phyloP scores from a whole-genome alignment of 2,113 vertebrate species.

The Bos javanicus region DNA sequence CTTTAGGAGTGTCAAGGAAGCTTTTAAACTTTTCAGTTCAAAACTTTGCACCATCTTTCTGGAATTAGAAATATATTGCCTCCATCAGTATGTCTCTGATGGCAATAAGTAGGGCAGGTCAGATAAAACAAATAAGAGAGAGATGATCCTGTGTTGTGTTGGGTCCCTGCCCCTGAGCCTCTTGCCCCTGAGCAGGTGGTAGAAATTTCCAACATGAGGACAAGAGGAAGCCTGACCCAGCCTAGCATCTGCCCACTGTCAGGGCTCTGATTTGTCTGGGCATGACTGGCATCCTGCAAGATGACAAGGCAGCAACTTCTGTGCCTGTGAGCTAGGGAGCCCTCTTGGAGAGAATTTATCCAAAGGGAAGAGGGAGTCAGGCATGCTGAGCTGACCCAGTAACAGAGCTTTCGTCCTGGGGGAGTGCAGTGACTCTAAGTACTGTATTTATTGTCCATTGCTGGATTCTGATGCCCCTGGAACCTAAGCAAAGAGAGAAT shows the following conservation, averaged over 20 bases:
- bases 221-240: neutral
- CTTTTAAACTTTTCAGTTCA: neutral
- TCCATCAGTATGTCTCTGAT: neutral
- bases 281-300: neutral
- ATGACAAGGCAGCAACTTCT: neutral
- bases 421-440: neutral
- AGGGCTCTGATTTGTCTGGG: neutral
- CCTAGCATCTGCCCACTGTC: neutral
- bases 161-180: neutral
- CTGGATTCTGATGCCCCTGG: neutral
- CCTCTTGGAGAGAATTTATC: neutral
- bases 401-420: neutral
- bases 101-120: neutral
- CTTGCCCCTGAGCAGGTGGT: accelerated
- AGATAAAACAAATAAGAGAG: neutral
- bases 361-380: neutral
- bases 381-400: neutral
- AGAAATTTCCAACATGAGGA: neutral
- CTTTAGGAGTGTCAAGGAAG: neutral
- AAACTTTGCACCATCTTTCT: neutral
- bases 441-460: neutral
- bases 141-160: neutral
- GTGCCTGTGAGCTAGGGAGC: neutral
- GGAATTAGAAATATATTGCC: neutral
- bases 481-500: neutral